A percentile compares a stretch with the other conserved stretches of the same genome.
These are phyloP conservation scores for Entomyzon cyanotis DNA, from an alignment of 2,113 vertebrate species.

Conservation along the genomic window DNA sequence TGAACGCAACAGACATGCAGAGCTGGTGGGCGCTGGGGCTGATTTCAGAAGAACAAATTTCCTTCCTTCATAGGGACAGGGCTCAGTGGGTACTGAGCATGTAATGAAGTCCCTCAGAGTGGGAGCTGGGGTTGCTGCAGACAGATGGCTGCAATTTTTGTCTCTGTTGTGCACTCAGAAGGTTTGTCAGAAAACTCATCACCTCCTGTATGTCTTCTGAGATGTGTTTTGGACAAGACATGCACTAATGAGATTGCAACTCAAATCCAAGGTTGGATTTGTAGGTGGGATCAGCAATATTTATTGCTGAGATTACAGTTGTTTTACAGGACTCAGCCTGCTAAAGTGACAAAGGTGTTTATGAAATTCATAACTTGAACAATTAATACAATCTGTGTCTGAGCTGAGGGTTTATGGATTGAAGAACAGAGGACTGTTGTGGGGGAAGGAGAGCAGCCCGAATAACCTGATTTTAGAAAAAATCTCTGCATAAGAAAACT, in stretches of 20 bases:
- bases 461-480: neutral
- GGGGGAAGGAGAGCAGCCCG: neutral
- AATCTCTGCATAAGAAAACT: neutral
- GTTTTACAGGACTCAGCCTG: neutral
- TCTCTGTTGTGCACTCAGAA: neutral
- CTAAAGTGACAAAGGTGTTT: neutral
- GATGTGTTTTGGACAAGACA: neutral
- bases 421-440: neutral
- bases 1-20: neutral
- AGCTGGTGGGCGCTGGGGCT: neutral
- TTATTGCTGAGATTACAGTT: neutral
- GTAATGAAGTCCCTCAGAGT: neutral
- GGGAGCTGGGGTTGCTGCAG: neutral
- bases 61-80: neutral
- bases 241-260: neutral
- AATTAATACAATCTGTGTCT: neutral
- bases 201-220: neutral
- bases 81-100: accelerated
- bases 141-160: neutral
- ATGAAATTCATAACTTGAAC: neutral
- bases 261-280: neutral
- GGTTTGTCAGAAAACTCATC: neutral
- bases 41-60: neutral
- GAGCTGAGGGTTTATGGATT: neutral
- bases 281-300: neutral